A percentile compares a stretch with the other conserved stretches of the same genome.
Evolutionary conservation across 2,888 invertebrate species (phyloP).

Genomic region (Tenthredo notha): DNA sequence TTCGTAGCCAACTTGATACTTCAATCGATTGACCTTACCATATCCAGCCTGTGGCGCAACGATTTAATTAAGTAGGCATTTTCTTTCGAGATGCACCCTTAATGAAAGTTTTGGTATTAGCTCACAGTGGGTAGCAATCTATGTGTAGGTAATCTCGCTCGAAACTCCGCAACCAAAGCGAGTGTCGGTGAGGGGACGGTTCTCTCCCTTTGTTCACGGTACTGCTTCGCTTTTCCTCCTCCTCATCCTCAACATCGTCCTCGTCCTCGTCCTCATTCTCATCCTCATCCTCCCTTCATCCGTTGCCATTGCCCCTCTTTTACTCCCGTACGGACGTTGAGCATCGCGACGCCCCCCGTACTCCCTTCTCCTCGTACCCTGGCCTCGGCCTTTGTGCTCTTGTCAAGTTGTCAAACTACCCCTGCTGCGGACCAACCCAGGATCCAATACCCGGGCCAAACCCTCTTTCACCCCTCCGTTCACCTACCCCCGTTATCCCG

Average conservation of each 20-base stretch:
- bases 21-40: slow-evolving; percentile 12
- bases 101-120: slow-evolving; percentile 54
- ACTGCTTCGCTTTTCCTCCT: slow-evolving; percentile 67
- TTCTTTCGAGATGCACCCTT: slow-evolving; percentile 44
- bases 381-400: slow-evolving; percentile 79
- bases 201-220: slow-evolving; percentile 71
- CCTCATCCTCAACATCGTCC: slow-evolving; percentile 60
- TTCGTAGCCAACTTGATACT: background rate
- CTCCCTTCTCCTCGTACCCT: slow-evolving; percentile 57
- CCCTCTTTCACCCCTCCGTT: slow-evolving; percentile 57
- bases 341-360: slow-evolving; percentile 81
- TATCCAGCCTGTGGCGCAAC: background rate
- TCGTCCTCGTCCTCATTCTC: slow-evolving; percentile 64
- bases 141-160: slow-evolving; percentile 52
- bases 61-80: slow-evolving; percentile 47
- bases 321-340: slow-evolving; percentile 74
- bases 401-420: slow-evolving; percentile 78
- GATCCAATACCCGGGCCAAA: slow-evolving; percentile 72
- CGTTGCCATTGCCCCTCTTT: slow-evolving; percentile 55
- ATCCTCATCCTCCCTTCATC: slow-evolving; percentile 60
- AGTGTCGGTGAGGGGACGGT: slow-evolving; percentile 20
- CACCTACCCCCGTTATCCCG: slow-evolving; percentile 55
- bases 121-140: slow-evolving; percentile 40
- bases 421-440: slow-evolving; percentile 66
- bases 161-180: slow-evolving; percentile 50